phyloP scores from a whole-genome alignment of 2,888 invertebrate species.

The Altica lythri region DNA sequence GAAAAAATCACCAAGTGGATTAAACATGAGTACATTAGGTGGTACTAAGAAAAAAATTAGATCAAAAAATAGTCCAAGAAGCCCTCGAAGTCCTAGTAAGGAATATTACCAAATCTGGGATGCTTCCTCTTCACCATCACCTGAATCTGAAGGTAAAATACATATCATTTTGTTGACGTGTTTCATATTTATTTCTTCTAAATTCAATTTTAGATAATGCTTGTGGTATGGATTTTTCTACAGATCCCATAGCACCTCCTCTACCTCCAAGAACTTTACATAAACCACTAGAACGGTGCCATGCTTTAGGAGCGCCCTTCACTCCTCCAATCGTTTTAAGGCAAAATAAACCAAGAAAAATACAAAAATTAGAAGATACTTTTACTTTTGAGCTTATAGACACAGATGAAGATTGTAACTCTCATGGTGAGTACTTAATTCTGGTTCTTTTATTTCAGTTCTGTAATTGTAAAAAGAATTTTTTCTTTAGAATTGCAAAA shows the following conservation, averaged over 20 bases:
- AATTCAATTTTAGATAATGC: constrained; percentile 37
- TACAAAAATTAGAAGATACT: constrained; percentile 72
- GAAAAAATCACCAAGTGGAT: constrained; percentile 53
- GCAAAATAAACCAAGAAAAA: constrained; percentile 71
- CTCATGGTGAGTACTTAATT: constrained; percentile 26
- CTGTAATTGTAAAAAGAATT: too few relatives aligned
- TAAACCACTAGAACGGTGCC: constrained; percentile 71
- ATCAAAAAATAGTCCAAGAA: constrained; percentile 60
- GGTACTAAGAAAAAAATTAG: constrained; percentile 72
- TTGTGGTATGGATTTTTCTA: constrained; percentile 36
- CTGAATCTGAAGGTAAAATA: constrained; percentile 41
- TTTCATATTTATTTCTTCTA: too few relatives aligned
- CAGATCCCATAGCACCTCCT: constrained; percentile 56
- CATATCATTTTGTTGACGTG: neutral
- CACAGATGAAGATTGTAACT: constrained; percentile 69
- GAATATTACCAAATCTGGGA: constrained; percentile 75
- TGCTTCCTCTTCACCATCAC: constrained; percentile 60
- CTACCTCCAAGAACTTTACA: constrained; percentile 74
- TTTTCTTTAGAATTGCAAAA: neutral
- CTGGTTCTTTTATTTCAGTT: too few relatives aligned
- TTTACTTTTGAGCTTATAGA: constrained; percentile 85
- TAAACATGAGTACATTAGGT: constrained; percentile 59
- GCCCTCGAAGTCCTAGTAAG: constrained; percentile 61
- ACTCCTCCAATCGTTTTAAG: constrained; percentile 71
- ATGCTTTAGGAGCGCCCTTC: constrained; percentile 50